These are phyloP conservation scores for Scaptomyza reducta DNA, from an alignment of 2,888 invertebrate genomes.

Conservation along the genomic window DNA sequence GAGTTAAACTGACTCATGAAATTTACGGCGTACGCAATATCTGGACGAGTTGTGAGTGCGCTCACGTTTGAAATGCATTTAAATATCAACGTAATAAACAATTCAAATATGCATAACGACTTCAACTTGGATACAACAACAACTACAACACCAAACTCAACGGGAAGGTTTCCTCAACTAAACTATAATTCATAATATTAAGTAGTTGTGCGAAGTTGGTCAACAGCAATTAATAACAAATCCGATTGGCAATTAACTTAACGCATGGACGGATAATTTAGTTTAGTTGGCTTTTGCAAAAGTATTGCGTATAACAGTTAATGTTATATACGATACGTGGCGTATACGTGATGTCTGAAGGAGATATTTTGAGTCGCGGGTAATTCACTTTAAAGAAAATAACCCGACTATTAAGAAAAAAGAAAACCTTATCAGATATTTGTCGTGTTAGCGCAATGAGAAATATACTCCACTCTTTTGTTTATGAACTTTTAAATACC, in stretches of 20 bases:
- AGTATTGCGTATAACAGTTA: no score
- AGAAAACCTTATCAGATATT: constrained; percentile 3
- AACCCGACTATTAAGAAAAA: neutral
- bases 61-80: constrained; percentile 55
- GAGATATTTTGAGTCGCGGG: neutral
- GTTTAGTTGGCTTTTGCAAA: no score
- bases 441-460: neutral
- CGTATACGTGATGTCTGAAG: constrained; percentile 25
- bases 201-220: neutral
- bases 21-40: no score
- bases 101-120: constrained; percentile 41
- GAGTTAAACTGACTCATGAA: no score
- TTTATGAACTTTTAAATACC: neutral
- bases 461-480: no score
- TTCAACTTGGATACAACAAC: constrained; percentile 6
- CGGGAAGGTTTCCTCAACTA: neutral
- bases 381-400: neutral
- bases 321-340: constrained; percentile 1
- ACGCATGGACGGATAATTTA: neutral
- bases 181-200: neutral
- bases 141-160: neutral
- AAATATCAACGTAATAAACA: constrained; percentile 42
- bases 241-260: neutral
- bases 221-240: neutral
- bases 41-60: no score